Evolutionary conservation across 2,113 vertebrate species (phyloP).

Genomic region (Stictonetta naevosa): DNA sequence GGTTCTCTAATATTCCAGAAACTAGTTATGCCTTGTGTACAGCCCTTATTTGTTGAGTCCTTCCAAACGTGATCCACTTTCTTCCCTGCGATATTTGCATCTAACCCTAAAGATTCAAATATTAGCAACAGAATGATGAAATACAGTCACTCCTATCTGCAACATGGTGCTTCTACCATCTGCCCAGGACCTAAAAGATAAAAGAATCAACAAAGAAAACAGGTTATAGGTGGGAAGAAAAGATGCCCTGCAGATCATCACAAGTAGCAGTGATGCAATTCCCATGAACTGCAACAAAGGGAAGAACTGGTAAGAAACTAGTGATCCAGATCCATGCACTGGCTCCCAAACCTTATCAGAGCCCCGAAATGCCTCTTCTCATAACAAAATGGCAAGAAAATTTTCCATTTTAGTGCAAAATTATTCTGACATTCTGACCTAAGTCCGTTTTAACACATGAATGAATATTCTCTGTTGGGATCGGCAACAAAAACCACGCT

Average conservation of each 20-base stretch:
- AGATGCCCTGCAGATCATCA: background rate
- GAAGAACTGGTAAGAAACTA: background rate
- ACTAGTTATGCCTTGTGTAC: background rate
- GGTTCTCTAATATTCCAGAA: background rate
- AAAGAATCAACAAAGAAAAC: background rate
- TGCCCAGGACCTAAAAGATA: background rate
- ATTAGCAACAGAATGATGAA: background rate
- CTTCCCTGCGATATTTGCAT: background rate
- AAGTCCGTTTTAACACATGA: background rate
- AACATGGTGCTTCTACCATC: background rate
- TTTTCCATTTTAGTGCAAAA: background rate
- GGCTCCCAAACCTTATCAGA: background rate
- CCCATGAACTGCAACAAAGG: background rate
- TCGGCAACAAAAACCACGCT: background rate
- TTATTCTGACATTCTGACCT: background rate
- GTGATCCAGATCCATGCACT: background rate
- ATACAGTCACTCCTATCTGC: background rate
- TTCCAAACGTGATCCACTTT: background rate
- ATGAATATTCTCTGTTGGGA: background rate
- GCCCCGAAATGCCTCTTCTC: background rate
- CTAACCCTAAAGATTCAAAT: background rate
- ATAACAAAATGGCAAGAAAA: background rate
- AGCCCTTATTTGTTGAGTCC: background rate
- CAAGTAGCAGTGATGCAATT: background rate
- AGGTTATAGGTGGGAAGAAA: background rate